Conservation (phyloP, 2,113 vertebrate species). For the Piliocolobus tephrosceles region DNA sequence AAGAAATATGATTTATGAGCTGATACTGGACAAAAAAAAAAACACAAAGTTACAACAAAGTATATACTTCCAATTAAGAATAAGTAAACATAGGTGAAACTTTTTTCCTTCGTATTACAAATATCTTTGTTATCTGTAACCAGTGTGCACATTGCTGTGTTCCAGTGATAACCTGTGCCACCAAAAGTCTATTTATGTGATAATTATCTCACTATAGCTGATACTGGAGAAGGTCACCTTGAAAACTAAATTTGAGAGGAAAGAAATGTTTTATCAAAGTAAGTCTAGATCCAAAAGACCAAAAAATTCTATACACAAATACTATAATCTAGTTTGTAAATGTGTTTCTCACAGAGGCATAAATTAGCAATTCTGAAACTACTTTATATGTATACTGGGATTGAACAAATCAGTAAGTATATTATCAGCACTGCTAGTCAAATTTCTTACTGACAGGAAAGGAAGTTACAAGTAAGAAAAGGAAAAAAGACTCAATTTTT, state of each 20-base stretch:
- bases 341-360: neutral
- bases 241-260: conserved; percentile 51
- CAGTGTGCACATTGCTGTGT: neutral
- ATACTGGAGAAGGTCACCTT: conserved; percentile 57
- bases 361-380: neutral
- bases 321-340: neutral
- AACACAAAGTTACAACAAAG: conserved; percentile 35
- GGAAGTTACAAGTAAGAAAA: neutral
- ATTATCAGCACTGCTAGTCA: neutral
- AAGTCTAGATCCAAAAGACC: neutral
- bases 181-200: neutral
- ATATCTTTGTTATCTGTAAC: conserved; percentile 30
- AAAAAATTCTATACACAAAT: neutral
- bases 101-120: conserved; percentile 30
- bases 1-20: conserved; percentile 32
- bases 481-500: neutral
- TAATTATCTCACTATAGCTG: conserved; percentile 56
- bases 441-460: neutral
- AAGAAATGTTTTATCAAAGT: conserved; percentile 47
- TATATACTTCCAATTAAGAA: conserved; percentile 51
- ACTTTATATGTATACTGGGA: neutral
- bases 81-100: conserved; percentile 13
- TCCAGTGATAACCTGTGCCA: conserved; percentile 8
- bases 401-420: conserved; percentile 5
- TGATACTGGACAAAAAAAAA: neutral